Base-by-base conservation (phyloP, 1,140 invertebrate species). In the Phocides pigmalion region DNA sequence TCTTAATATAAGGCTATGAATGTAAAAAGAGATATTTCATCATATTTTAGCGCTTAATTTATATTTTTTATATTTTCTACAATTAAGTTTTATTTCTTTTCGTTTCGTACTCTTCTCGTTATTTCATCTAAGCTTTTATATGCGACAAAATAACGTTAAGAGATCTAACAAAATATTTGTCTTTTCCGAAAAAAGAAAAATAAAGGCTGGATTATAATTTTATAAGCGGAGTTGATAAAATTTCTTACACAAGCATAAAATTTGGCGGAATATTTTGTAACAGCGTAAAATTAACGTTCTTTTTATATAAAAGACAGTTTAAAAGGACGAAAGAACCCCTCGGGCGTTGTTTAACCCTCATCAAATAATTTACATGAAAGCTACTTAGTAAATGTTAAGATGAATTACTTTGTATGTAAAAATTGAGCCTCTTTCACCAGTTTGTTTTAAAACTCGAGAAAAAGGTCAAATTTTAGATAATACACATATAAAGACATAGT, bases 281-380 rank as follows among this genome's bases (percentile, higher is more conserved):
- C 50, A 53, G 47, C 54, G 54, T 8, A 47, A 46, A 59, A 59
- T 59, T 59, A 59, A 59, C 41, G 54, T 59, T 51, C 62, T 73
- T 72, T 72, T 70, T 66, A 70, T 74, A 66, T 71, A 56, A 70
- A 66, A 70, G 70, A 47, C 61, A 51, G 47, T 63, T 63, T 51
- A 51, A 63, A 63, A 44, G 47, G 61, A 51, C 56, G 42, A 47
- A 61, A 61, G 28, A 66, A 64, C 50, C 66, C 66, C 62, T 11
- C 14, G 64, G 68, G 65, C 62, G 64, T 64, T 70, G 53, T 69
- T 70, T 72, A 68, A 74, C 68, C 68, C 68, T 76, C 64, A 71
- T 76, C 66, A 76, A 74, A 67, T 74, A 74, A 76, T 74, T 73
- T 71, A 76, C 66, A 71, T 76, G 71, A 74, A 73, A 69, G 68